Percentiles rank a stretch among this genome's conserved stretches.
Evolutionary conservation across 2,113 vertebrate genomes (phyloP).

Genomic region (Atlantisia rogersi): DNA sequence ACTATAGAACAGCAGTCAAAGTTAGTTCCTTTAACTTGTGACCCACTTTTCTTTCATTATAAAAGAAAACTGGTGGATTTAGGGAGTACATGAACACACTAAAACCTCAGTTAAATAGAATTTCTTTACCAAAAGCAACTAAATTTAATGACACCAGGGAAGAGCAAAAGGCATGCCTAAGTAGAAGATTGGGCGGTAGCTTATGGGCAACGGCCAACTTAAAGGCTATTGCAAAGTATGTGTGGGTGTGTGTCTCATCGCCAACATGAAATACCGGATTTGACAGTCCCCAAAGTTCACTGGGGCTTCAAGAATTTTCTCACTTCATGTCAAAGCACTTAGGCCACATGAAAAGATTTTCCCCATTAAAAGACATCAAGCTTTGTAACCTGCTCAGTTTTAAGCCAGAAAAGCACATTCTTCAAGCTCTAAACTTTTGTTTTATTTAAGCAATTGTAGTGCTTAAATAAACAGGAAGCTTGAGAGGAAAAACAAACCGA

Average conservation of each 20-base stretch:
- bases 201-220: background rate
- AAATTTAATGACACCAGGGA: background rate
- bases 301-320: background rate
- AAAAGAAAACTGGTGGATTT: background rate
- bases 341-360: background rate
- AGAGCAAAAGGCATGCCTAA: background rate
- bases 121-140: background rate
- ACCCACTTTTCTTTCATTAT: background rate
- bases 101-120: background rate
- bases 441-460: background rate
- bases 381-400: background rate
- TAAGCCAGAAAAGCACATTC: background rate
- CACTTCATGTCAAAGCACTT: background rate
- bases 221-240: background rate
- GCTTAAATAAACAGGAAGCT: background rate
- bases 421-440: background rate
- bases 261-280: background rate
- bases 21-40: background rate
- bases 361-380: background rate
- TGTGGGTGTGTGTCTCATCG: too few relatives aligned
- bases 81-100: background rate
- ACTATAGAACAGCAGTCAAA: background rate
- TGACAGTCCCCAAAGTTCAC: background rate
- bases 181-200: background rate
- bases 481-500: background rate